These are phyloP conservation scores for Labroides dimidiatus DNA, from an alignment of 2,797 vertebrate genomes.

Conservation along the genomic window DNA sequence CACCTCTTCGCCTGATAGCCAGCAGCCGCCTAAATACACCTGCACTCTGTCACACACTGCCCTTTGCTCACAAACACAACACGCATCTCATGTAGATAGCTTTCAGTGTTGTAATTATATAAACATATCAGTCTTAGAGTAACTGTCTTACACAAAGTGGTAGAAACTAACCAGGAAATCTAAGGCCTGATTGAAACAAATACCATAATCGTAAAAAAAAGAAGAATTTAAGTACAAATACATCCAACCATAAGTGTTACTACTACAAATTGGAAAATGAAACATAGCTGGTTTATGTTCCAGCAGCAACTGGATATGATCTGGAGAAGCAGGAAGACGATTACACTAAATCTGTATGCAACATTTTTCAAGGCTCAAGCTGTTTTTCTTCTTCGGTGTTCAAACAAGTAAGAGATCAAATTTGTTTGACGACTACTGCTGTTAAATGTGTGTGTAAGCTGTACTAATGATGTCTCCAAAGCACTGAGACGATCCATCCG, in stretches of 20 bases:
- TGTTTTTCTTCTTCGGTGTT: slow-evolving; percentile 57
- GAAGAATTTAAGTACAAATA: slow-evolving; percentile 19
- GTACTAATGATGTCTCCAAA: slow-evolving; percentile 43
- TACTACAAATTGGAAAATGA: slow-evolving; percentile 57
- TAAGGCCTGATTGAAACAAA: neutral
- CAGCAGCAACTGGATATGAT: slow-evolving; percentile 37
- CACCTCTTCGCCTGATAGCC: slow-evolving; percentile 80
- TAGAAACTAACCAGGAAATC: neutral
- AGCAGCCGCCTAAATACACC: slow-evolving; percentile 72
- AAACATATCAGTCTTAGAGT: neutral
- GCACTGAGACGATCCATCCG: slow-evolving; percentile 18
- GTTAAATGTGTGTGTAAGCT: slow-evolving; percentile 48
- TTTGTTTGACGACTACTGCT: slow-evolving; percentile 43
- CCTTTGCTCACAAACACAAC: slow-evolving; percentile 17
- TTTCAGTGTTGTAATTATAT: neutral
- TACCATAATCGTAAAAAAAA: slow-evolving; percentile 17
- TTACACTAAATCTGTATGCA: slow-evolving; percentile 42
- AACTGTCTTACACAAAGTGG: neutral
- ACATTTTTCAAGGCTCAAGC: slow-evolving; percentile 50
- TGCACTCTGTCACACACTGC: slow-evolving; percentile 66
- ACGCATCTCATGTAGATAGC: neutral
- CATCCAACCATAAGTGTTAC: slow-evolving; percentile 27
- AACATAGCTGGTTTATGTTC: slow-evolving; percentile 39
- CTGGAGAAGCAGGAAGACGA: slow-evolving; percentile 41
- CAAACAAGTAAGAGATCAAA: slow-evolving; percentile 49